Evolutionary conservation across 1,140 invertebrate genomes (phyloP), one percentile per base, ranked within the genome.

Genomic region (Solen grandis): DNA sequence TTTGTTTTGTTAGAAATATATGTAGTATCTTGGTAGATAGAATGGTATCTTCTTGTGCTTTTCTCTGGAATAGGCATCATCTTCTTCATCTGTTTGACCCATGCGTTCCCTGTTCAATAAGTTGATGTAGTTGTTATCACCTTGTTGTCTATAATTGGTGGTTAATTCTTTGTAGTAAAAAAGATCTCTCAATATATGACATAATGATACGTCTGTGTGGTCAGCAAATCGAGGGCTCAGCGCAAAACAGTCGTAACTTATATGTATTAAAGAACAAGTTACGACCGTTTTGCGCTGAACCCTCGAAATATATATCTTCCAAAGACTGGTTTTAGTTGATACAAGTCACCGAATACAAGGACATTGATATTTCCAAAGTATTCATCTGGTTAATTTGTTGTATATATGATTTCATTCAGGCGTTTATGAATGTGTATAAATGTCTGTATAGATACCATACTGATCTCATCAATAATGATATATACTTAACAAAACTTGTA

Each of bases 241-340:
- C n/a, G n/a, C n/a, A n/a, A n/a, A n/a, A n/a, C n/a, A n/a, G n/a
- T n/a, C n/a, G n/a, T n/a, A n/a, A n/a, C n/a, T n/a, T n/a, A n/a
- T n/a, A n/a, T n/a, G n/a, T n/a, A n/a, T n/a, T n/a, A n/a, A n/a
- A n/a, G n/a, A n/a, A n/a, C n/a, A n/a, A n/a, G n/a, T n/a, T n/a
- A n/a, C n/a, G n/a, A n/a, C n/a, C n/a, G n/a, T n/a, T n/a, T n/a
- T n/a, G n/a, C n/a, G n/a, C n/a, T n/a, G n/a, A n/a, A n/a, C n/a
- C 2, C 13, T 4, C 27, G 3, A 60, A 60, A 60, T 27, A 60
- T 25, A 4, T 5, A 3, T 16, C 27, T 31, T 10, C 57, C 57
- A 60, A 60, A 60, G 13, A 60, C 57, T 14, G 57, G 57, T 29
- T 60, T 60, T 5, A 60, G 25, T 60, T 60, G 57, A 19, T 60